Base-by-base conservation (phyloP, 2,113 vertebrate genomes). In the Vidua macroura region DNA sequence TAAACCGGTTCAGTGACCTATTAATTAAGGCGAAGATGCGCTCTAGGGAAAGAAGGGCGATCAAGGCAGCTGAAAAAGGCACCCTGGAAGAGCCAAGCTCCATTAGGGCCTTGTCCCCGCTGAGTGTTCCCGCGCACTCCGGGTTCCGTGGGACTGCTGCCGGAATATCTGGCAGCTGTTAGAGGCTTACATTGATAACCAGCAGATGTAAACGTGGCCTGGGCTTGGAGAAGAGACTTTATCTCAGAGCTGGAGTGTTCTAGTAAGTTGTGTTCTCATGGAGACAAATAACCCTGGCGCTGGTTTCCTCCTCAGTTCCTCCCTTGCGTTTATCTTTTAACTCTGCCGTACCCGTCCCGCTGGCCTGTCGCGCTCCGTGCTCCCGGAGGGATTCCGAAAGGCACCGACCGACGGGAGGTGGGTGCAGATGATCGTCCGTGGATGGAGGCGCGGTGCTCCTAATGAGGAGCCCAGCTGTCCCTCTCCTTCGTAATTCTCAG, bases 1-100 rank as follows among this genome's bases (percentile, higher is more conserved):
- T 52, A 92, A 94, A 96, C 94, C 75, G 94, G 95, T 94, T 95
- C 49, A 94, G 92, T 93, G 92, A 96, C 96, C 92, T 97, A 74
- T 90, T 96, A 95, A 97, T 91, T 91, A 96, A 92, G 77, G 87
- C 7, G 51, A 81, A 90, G 93, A 91, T 93, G 82, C 9, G 75
- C 86, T 96, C 90, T 56, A 39, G 80, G 88, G 86, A 93, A 55
- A 11, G 86, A 72, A 72, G 84, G 90, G 81, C 13, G 55, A 78
- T 52, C 24, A 41, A 12, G 17, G 77, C 48, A 8, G 77, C 74
- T 56, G 93, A 15, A 92, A 66, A 80, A 68, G 62, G 49, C 18
- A 1, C 59, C 83, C 64, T n/a, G 24, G 44, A 37, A 64, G 79
- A 83, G 81, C 48, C 18, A 0, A 44, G 81, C 79, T 73, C 53